Base-by-base conservation (phyloP, 35 echinoderm and acorn worm genomes). In the Lytechinus variegatus region DNA sequence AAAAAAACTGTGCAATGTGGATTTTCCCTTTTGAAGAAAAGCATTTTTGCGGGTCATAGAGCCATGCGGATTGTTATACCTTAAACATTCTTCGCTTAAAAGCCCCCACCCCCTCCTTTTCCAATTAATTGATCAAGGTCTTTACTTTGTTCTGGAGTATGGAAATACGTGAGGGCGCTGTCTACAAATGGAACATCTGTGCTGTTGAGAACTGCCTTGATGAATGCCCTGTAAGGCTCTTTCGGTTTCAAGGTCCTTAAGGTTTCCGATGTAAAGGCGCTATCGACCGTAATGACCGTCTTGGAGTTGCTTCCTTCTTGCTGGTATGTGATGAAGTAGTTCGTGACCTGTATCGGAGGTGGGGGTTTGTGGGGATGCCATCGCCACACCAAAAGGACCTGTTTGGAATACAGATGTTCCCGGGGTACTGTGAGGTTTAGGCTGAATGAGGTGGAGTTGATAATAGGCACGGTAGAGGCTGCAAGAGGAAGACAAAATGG, bases 161-260 rank as follows among this genome's bases (percentile, higher is more conserved):
- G 19, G n/a, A 93, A 93, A 24, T 57, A 54, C n/a, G 27, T 57
- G 29, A 93, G 52, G 53, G 28, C 54, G 92, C 92, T 93, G 53
- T 54, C 53, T 2, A 93, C 11, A 12, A 27, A 93, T 27, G 92
- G 92, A 27, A 57, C 55, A 10, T 93, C 92, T 6, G 92, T 55
- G 92, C 55, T 57, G 92, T 93, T 93, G 27, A 93, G 21, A 54
- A 93, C 92, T 27, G 54, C 92, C 92, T 93, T 93, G 52, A 93
- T 54, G 92, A 93, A 93, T 54, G 92, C 92, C 16, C 92, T 55
- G n/a, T 93, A 93, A 11, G 55, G 92, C 54, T n/a, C 27, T 9
- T 93, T n/a, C 53, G 92, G 53, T 21, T 93, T 14, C n/a, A 93
- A 57, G 92, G 55, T 93, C 52, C 52, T 54, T 3, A 93, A 54